Conservation (phyloP, 2,113 vertebrate species). For the Ictalurus furcatus region DNA sequence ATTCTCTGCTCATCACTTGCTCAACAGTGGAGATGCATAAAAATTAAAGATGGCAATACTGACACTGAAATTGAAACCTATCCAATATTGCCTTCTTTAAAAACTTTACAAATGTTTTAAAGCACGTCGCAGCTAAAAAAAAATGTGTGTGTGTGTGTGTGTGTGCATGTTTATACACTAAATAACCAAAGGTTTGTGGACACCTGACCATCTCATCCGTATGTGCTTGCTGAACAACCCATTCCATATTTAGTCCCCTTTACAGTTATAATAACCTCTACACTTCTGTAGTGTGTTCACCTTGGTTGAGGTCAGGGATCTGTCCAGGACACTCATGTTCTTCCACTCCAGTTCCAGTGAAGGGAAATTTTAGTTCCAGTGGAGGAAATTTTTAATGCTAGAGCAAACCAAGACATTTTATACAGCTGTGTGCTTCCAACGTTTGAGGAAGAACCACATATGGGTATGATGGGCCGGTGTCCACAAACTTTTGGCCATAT, state of each 20-base stretch:
- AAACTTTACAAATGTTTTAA: neutral
- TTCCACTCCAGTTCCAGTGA: neutral
- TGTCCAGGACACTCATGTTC: neutral
- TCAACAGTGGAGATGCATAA: neutral
- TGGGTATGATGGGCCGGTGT: neutral
- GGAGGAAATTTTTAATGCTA: neutral
- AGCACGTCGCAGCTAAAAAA: neutral
- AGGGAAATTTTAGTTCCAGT: neutral
- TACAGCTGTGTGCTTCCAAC: neutral
- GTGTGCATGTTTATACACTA: neutral
- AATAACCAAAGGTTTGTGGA: neutral
- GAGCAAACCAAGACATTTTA: neutral
- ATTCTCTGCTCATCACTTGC: neutral
- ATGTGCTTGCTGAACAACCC: neutral
- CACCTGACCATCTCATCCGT: neutral
- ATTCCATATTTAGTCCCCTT: neutral
- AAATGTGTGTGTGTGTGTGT: neutral
- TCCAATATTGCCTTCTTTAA: neutral
- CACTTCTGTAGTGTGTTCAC: neutral
- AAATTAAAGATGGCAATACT: neutral
- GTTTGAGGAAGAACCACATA: neutral
- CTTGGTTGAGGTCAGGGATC: neutral
- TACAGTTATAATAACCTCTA: neutral
- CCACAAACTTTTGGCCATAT: neutral
- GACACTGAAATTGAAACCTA: neutral